Conservation (phyloP, 2,797 vertebrate genomes). For the Halcyon chelicuti region DNA sequence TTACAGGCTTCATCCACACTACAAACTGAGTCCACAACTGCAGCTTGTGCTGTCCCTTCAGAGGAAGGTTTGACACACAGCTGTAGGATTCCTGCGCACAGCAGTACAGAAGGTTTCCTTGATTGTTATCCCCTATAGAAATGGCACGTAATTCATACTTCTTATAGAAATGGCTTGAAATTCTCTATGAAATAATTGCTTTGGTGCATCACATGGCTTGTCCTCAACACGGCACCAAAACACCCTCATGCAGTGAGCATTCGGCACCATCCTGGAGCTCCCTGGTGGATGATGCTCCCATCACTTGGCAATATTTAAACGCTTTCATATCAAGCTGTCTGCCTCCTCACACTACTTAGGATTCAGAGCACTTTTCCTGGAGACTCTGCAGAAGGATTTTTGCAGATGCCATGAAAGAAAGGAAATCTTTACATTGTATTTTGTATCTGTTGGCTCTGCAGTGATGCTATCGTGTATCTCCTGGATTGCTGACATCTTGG, state of each 20-base stretch:
- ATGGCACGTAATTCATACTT: neutral
- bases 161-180: neutral
- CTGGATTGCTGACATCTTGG: neutral
- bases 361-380: constrained; percentile 16
- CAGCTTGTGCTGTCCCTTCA: neutral
- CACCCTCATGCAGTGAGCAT: neutral
- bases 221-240: rapidly evolving
- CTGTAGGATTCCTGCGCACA: neutral
- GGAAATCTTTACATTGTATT: neutral
- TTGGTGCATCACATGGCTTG: rapidly evolving
- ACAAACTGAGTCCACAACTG: neutral
- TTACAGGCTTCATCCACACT: neutral
- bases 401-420: neutral
- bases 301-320: neutral
- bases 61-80: neutral
- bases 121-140: neutral
- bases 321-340: neutral
- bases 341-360: neutral
- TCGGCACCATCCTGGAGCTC: neutral
- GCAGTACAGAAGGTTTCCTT: neutral
- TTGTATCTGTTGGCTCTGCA: neutral
- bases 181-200: neutral
- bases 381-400: neutral
- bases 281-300: neutral
- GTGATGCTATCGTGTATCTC: neutral